Conservation (phyloP, 2,113 vertebrate genomes). For the Spea bombifrons region DNA sequence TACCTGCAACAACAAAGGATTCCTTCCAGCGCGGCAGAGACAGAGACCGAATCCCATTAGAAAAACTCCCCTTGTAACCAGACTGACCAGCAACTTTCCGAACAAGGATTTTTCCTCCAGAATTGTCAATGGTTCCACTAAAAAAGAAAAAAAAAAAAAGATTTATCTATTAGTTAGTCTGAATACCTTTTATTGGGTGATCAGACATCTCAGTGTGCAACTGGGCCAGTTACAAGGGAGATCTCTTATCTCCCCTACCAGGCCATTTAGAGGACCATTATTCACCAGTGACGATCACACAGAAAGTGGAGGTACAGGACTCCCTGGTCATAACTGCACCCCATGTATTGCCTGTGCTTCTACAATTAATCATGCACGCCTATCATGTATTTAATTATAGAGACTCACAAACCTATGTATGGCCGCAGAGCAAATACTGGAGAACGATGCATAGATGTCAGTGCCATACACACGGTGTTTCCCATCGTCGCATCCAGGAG, state of each 20-base stretch:
- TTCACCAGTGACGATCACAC: no score
- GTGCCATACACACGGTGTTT: conserved; percentile 89
- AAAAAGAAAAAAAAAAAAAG: conserved; percentile 23
- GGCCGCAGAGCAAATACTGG: conserved; percentile 91
- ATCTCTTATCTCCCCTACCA: no score
- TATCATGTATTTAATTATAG: neutral
- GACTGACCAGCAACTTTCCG: conserved; percentile 87
- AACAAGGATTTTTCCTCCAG: conserved; percentile 90
- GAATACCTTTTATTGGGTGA: no score
- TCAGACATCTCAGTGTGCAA: no score
- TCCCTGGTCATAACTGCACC: no score
- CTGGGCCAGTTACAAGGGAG: no score
- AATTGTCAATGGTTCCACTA: conserved; percentile 84
- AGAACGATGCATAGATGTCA: conserved; percentile 88
- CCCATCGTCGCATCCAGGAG: conserved; percentile 82
- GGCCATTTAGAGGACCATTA: no score
- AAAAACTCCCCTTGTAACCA: conserved; percentile 82
- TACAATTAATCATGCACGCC: no score
- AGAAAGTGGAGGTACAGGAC: no score
- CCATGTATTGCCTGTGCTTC: no score
- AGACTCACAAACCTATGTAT: conserved; percentile 82
- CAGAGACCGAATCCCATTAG: conserved; percentile 81
- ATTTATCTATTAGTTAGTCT: no score
- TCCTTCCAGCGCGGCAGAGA: conserved; percentile 91
- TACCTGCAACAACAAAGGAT: conserved; percentile 90